A percentile compares a stretch with the other conserved stretches of the same genome.
Conservation (phyloP, 1,140 invertebrate species). For the Nasonia longicornis region DNA sequence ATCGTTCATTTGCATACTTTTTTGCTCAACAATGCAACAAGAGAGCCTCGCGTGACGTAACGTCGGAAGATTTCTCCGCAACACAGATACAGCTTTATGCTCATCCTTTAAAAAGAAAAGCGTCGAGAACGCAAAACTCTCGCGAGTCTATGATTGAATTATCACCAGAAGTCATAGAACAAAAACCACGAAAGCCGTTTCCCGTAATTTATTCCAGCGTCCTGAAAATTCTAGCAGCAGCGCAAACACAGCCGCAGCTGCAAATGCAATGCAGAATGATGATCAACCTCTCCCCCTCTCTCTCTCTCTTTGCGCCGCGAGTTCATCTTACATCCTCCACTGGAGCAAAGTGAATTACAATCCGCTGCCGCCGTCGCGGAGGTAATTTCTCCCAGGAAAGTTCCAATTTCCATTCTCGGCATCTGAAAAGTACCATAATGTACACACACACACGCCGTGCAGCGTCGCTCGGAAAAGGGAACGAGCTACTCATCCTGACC, state of each 20-base stretch:
- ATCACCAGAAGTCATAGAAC: neutral
- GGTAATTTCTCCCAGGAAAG: conserved; percentile 32
- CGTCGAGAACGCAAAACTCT: neutral
- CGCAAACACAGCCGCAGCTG: neutral
- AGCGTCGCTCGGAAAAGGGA: conserved; percentile 7
- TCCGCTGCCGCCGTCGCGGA: neutral
- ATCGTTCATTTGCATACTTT: conserved; percentile 2
- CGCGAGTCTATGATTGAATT: conserved; percentile 21
- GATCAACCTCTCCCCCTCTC: neutral
- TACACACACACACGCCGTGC: neutral
- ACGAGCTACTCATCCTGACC: conserved; percentile 27
- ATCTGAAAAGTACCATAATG: neutral
- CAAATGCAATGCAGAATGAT: conserved; percentile 1
- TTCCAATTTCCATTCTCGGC: conserved; percentile 36
- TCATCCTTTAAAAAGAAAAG: neutral
- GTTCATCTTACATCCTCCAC: neutral
- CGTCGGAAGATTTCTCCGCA: neutral
- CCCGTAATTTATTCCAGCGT: conserved; percentile 23
- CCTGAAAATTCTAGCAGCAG: neutral
- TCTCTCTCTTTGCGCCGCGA: neutral
- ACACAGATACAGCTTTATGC: neutral
- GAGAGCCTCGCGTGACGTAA: neutral
- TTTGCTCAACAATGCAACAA: conserved; percentile 15
- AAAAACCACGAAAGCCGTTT: conserved; percentile 11
- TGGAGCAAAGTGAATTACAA: conserved; percentile 29